Base-by-base conservation (phyloP, 2,797 vertebrate species). In the Cyprinodon diabolis region DNA sequence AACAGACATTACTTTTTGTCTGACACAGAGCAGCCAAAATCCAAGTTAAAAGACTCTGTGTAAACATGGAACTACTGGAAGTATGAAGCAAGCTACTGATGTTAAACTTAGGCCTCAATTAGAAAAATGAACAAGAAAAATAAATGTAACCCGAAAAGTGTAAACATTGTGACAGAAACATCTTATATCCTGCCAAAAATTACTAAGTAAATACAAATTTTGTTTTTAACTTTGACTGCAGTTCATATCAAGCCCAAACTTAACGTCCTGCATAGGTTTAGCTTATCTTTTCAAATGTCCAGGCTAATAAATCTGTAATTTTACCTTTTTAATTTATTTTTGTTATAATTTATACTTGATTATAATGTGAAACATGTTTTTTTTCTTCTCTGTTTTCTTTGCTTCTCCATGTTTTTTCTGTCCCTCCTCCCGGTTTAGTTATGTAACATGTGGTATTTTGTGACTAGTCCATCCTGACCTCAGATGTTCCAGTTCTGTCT, bases 401-500 rank as follows among this genome's bases (percentile, higher is more conserved):
- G 21, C 47, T 67, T 58, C 52, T 67, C 14, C 35, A 8, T 30
- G 43, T 66, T 70, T 69, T 56, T 15, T 30, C 49, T 49, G 48
- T 58, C 52, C 57, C 51, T 60, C 56, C 54, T 66, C 54, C 71
- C 69, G 23, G 79, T 65, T 72, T 83, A 72, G 77, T 89, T 81
- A 80, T 65, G 56, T 82, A 80, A 73, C 51, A 37, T 15, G 55
- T 77, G 43, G 71, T 72, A 48, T 81, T 82, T 81, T 68, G 68
- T 74, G 82, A 69, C 66, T 73, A 12, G 23, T 84, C 77, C 68
- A n/a, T 49, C 81, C 86, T 87, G 83, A 92, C 75, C 83, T 87
- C 87, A 91, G 89, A 82, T 74, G 71, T 80, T 90, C 80, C 85
- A 79, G 69, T 68, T 30, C 74, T 56, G 68, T 75, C 74, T 85